Percentiles rank a stretch among this genome's conserved stretches.
phyloP scores from a whole-genome alignment of 2,113 vertebrate genomes.

The Conger conger region DNA sequence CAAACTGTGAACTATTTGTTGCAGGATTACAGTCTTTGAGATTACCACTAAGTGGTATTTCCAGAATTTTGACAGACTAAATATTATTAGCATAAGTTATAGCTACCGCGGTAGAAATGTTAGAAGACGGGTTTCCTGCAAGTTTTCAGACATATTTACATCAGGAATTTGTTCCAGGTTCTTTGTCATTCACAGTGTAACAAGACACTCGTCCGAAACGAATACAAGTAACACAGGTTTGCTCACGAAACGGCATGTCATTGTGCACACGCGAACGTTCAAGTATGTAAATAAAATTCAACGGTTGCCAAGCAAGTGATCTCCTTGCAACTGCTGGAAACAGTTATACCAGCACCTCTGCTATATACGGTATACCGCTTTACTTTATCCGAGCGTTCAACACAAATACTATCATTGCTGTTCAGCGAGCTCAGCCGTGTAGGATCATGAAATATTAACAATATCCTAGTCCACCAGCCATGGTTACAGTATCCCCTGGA shows the following conservation, averaged over 20 bases:
- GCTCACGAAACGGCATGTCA: not conserved
- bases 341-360: not conserved
- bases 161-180: not conserved
- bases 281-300: not conserved
- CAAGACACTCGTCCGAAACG: not conserved
- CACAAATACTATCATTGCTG: not conserved
- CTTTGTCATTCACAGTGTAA: not conserved
- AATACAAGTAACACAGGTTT: not conserved
- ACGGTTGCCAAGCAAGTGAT: not conserved
- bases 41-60: not conserved
- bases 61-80: not conserved
- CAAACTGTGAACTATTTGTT: not conserved
- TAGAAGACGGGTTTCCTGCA: not conserved
- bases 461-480: not conserved
- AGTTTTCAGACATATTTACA: not conserved
- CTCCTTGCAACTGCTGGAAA: not conserved
- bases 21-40: not conserved
- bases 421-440: not conserved
- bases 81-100: not conserved
- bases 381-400: not conserved
- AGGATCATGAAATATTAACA: not conserved
- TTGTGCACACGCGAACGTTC: too few relatives aligned
- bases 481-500: constrained; percentile 1
- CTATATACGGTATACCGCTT: not conserved
- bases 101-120: not conserved